Evolutionary conservation across 2,888 invertebrate genomes (phyloP).

Genomic region (Monochamus alternatus): DNA sequence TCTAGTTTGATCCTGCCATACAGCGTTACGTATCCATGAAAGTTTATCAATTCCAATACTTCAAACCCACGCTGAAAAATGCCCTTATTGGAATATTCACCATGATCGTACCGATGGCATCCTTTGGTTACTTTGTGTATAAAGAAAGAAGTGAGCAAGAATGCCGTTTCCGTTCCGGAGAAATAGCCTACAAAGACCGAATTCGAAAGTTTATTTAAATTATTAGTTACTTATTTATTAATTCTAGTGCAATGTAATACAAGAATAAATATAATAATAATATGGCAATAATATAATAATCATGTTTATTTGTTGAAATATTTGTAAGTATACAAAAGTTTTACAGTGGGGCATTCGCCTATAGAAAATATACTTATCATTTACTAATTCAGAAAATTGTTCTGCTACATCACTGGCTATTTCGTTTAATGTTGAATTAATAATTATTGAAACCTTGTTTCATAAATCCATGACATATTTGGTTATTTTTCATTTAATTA

Average conservation of each 20-base stretch:
- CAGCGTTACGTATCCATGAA: conserved; percentile 83
- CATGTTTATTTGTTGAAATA: too few relatives aligned
- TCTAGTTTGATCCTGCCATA: conserved; percentile 86
- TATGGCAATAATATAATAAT: too few relatives aligned
- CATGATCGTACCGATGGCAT: conserved; percentile 74
- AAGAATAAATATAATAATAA: too few relatives aligned
- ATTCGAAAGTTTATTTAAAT: conserved; percentile 78
- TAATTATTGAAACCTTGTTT: too few relatives aligned
- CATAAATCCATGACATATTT: too few relatives aligned
- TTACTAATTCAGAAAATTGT: too few relatives aligned
- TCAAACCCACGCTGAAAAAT: conserved; percentile 76
- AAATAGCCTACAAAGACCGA: conserved; percentile 84
- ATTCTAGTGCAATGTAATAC: neutral
- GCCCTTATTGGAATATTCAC: conserved; percentile 63
- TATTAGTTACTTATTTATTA: neutral
- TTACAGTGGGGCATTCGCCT: too few relatives aligned
- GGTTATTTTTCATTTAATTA: too few relatives aligned
- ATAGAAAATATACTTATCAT: too few relatives aligned
- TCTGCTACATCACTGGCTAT: too few relatives aligned
- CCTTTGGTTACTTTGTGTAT: conserved; percentile 74
- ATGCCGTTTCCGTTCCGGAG: conserved; percentile 77
- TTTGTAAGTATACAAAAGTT: too few relatives aligned
- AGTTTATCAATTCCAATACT: conserved; percentile 77
- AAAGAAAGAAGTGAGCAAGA: conserved; percentile 75
- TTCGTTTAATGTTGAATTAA: too few relatives aligned